Evolutionary conservation across 2,888 invertebrate genomes (phyloP), one percentile per base, ranked within the genome.

Genomic region (Agrochola macilenta): DNA sequence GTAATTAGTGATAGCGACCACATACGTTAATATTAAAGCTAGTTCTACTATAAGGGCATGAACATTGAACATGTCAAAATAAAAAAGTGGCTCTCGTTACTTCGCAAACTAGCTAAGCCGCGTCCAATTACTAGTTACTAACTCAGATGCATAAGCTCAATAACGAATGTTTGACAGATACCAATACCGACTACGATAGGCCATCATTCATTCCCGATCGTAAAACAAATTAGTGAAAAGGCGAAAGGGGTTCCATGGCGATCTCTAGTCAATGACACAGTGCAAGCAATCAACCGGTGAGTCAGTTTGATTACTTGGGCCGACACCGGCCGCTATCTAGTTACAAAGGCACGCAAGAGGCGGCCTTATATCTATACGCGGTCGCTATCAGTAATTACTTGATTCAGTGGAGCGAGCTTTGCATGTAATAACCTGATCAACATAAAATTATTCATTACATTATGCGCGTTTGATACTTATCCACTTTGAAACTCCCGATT

Each of bases 261-360:
- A 66, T 74, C 26, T 70, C 58, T 57, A 71, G 72, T 74, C 26
- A 71, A 64, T 74, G 68, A 68, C 43, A 64, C 52, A 70, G 35
- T 69, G 71, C 74, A 81, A 82, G 84, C 78, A 78, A 86, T 79
- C 70, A 81, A 65, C 39, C 63, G 74, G 58, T 74, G 61, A 73
- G 71, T 69, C 75, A 70, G 77, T 30, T 73, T 76, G 75, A 83
- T 84, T 84, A 77, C 60, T 74, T 23, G 20, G 43, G 52, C 68
- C 65, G 63, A 52, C 58, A 46, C 57, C 30, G 26, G 35, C 60
- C 60, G 49, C 69, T 60, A 39, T 54, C 46, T 73, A n/a, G 57
- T 49, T 74, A 71, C 66, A 80, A 86, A 74, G 74, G 70, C 65
- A 69, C 60, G 73, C 63, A 66, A 58, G 63, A 69, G 35, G 68